Evolutionary conservation across 2,797 vertebrate genomes (phyloP).

Genomic region (Darevskia nairensis): DNA sequence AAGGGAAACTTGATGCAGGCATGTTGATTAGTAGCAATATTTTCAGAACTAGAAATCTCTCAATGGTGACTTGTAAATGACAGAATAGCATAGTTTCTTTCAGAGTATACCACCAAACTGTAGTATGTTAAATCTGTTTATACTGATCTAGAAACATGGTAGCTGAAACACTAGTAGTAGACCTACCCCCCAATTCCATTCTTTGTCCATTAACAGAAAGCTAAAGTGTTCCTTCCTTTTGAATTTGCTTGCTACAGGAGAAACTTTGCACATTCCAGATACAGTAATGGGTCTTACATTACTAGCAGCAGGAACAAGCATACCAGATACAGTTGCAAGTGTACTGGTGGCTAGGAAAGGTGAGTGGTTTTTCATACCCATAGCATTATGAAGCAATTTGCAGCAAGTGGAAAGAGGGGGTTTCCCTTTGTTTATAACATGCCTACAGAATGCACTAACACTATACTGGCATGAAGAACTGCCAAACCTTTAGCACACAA

Average conservation of each 20-base stretch:
- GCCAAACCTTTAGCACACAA: background rate
- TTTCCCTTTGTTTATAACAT: background rate
- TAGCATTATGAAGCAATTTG: background rate
- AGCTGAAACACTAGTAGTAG: background rate
- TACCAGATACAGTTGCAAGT: conserved; percentile 95
- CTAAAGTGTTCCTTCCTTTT: conserved; percentile 5
- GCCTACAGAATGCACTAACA: too few relatives aligned
- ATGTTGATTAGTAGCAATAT: background rate
- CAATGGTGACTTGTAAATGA: background rate
- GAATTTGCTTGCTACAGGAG: conserved; percentile 81
- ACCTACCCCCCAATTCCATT: background rate
- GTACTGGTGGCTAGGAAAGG: conserved; percentile 96
- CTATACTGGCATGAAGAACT: background rate
- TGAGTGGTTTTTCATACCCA: conserved; percentile 68
- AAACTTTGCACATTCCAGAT: conserved; percentile 92
- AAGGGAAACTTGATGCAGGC: background rate
- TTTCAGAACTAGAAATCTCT: conserved; percentile 30
- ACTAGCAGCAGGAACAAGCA: conserved; percentile 95
- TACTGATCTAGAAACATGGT: background rate
- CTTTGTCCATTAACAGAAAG: conserved; percentile 26
- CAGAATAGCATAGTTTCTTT: background rate
- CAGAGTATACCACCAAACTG: too few relatives aligned
- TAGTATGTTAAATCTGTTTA: background rate
- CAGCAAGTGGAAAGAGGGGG: too few relatives aligned
- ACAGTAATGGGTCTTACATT: conserved; percentile 97